Conservation (phyloP, 2,113 vertebrate genomes). For the Microcebus tavaratra region DNA sequence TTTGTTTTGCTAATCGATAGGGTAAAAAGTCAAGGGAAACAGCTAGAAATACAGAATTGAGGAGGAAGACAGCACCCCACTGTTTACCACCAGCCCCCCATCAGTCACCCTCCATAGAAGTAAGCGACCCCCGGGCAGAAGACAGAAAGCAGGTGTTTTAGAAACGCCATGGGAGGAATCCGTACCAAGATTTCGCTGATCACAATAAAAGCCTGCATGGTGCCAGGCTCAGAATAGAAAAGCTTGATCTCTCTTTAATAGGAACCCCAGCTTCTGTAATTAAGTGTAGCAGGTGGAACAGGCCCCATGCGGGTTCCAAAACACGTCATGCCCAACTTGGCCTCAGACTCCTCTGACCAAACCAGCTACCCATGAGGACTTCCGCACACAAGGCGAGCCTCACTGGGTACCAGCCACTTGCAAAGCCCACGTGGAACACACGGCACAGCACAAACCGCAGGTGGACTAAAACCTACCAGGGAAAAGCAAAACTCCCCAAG, state of each 20-base stretch:
- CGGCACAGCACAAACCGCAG: not conserved
- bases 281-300: not conserved
- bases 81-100: not conserved
- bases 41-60: not conserved
- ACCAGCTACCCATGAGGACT: not conserved
- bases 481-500: not conserved
- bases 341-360: not conserved
- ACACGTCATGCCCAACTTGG: too few species aligned
- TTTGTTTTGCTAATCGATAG: conserved; percentile 29
- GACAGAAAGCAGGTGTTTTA: not conserved
- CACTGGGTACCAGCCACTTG: not conserved
- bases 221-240: not conserved
- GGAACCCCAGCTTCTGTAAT: not conserved
- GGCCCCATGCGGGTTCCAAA: not conserved
- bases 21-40: not conserved
- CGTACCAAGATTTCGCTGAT: not conserved
- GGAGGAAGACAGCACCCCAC: not conserved
- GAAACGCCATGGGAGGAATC: not conserved
- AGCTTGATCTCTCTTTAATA: not conserved
- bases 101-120: not conserved
- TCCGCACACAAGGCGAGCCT: not conserved
- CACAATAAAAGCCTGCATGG: not conserved
- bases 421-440: not conserved
- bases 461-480: not conserved
- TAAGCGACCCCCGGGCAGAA: not conserved